Percentiles rank a stretch among this genome's conserved stretches.
Conservation (phyloP, 2,797 vertebrate genomes). For the Thunnus albacares region DNA sequence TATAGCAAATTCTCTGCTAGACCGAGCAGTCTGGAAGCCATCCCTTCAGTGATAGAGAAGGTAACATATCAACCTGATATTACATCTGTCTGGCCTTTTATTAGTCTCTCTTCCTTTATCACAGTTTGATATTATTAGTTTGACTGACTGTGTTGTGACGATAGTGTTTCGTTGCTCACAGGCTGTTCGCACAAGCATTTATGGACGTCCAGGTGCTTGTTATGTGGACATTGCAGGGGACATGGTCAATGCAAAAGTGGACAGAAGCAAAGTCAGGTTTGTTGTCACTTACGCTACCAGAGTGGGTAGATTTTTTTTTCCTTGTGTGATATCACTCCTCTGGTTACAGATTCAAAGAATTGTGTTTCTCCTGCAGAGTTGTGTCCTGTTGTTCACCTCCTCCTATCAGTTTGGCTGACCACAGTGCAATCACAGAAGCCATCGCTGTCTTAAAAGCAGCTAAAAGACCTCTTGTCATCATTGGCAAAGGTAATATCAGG, state of each 20-base stretch:
- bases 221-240: slow-evolving; percentile 97
- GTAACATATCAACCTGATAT: slow-evolving; percentile 69
- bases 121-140: not conserved
- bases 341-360: not conserved
- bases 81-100: not conserved
- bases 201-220: slow-evolving; percentile 95
- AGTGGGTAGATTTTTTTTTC: not conserved
- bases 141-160: not conserved
- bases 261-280: slow-evolving; percentile 89
- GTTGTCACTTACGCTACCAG: slow-evolving; percentile 43
- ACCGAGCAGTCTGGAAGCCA: slow-evolving; percentile 91
- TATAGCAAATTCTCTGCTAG: slow-evolving; percentile 95
- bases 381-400: slow-evolving; percentile 89
- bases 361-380: slow-evolving; percentile 68
- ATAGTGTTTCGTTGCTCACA: slow-evolving; percentile 60
- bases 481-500: slow-evolving; percentile 92
- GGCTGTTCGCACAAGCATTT: slow-evolving; percentile 95
- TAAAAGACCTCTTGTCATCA: slow-evolving; percentile 90
- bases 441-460: slow-evolving; percentile 84
- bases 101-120: not conserved
- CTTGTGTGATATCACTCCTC: not conserved
- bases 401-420: slow-evolving; percentile 88
- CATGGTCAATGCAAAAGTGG: slow-evolving; percentile 91
- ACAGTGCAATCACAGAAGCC: slow-evolving; percentile 82
- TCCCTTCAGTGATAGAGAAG: slow-evolving; percentile 95